Conservation (phyloP, 2,113 vertebrate species). For the human (Homo sapiens) region DNA sequence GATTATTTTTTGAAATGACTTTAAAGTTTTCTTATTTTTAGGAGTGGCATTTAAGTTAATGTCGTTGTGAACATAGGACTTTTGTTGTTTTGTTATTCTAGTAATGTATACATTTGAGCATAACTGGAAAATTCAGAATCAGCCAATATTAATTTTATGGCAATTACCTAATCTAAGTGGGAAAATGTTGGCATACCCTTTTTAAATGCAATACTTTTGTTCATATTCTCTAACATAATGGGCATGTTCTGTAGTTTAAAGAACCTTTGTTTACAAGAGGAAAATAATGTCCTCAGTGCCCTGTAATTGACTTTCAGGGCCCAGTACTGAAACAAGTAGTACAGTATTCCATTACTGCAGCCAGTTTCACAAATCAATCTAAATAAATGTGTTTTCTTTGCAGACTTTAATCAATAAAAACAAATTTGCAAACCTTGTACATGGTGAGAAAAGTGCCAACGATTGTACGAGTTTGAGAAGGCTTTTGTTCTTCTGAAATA, state of each 20-base stretch:
- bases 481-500: conserved; percentile 8
- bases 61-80: neutral
- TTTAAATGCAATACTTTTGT: neutral
- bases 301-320: conserved; percentile 50
- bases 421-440: neutral
- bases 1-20: conserved; percentile 34
- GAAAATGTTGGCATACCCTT: neutral
- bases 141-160: neutral
- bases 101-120: neutral
- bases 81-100: neutral
- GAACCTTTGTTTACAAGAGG: neutral
- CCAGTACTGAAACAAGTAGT: neutral
- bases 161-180: neutral
- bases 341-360: neutral
- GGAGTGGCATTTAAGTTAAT: neutral
- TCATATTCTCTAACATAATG: neutral
- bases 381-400: conserved; percentile 49
- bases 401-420: conserved; percentile 47
- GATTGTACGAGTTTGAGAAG: neutral
- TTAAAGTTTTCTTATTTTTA: conserved; percentile 33
- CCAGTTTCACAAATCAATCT: conserved; percentile 18
- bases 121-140: neutral
- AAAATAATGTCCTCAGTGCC: conserved; percentile 2
- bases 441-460: neutral
- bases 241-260: neutral